Evolutionary conservation across 1,140 invertebrate genomes (phyloP).

Genomic region (Oncopeltus fasciatus): DNA sequence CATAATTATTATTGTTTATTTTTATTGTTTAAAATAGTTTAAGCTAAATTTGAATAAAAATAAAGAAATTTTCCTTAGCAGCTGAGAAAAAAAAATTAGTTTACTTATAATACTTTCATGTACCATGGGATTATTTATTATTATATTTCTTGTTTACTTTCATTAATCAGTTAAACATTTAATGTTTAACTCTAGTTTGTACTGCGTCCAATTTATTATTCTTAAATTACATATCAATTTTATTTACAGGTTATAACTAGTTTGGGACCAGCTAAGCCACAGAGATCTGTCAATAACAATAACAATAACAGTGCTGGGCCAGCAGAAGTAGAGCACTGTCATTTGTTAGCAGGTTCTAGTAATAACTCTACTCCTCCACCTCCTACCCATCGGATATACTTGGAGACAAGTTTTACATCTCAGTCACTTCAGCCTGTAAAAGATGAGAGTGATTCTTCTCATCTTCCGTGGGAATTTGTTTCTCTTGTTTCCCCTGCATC

Average conservation of each 20-base stretch:
- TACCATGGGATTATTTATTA: too few species aligned
- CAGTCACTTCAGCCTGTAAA: conserved; percentile 8
- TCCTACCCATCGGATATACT: conserved; percentile 43
- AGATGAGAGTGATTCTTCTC: conserved; percentile 15
- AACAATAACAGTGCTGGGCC: conserved; percentile 19
- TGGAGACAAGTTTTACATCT: conserved; percentile 59
- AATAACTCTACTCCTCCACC: conserved; percentile 30
- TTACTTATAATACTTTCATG: too few species aligned
- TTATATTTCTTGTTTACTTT: too few species aligned
- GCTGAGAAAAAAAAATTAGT: too few species aligned
- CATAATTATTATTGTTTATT: too few species aligned
- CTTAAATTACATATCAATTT: too few species aligned
- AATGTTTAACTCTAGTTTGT: too few species aligned
- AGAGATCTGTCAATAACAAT: conserved; percentile 33
- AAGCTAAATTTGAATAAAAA: too few species aligned
- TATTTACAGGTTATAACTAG: conserved; percentile 70
- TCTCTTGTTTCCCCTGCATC: conserved; percentile 21
- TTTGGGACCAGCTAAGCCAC: conserved; percentile 53
- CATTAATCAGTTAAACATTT: too few species aligned
- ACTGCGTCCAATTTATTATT: too few species aligned
- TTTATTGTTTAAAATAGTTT: too few species aligned
- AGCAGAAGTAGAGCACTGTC: conserved; percentile 25
- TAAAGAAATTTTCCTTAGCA: too few species aligned
- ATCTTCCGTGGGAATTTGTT: conserved; percentile 27
- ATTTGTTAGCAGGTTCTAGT: conserved; percentile 28